Evolutionary conservation across 30 jellyfish, hydroid and myxozoan species (phyloP).

Genomic region (Euphysa ruthae): DNA sequence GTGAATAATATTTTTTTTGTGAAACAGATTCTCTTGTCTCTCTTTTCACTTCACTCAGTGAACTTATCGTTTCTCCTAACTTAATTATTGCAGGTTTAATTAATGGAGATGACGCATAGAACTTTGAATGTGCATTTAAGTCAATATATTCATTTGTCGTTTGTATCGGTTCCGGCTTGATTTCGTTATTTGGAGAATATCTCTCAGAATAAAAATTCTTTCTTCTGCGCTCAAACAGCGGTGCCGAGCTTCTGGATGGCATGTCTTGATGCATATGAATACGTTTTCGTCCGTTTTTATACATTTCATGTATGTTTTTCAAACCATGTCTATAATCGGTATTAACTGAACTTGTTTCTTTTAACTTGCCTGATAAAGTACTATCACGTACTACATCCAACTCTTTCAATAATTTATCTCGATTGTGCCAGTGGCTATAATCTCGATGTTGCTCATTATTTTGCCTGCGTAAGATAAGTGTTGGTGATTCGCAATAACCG

Average conservation of each 20-base stretch:
- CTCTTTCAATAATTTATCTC: background rate
- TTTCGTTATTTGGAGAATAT: background rate
- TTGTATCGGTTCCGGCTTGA: background rate
- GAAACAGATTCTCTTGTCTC: background rate
- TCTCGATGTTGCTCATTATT: background rate
- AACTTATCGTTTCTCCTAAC: background rate
- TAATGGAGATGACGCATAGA: constrained; percentile 4
- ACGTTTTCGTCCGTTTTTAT: background rate
- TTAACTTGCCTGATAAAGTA: background rate
- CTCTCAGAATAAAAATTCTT: too few species aligned
- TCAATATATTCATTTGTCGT: background rate
- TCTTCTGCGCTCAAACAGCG: background rate
- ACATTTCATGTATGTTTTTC: background rate
- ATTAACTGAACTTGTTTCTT: background rate
- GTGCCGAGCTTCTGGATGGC: background rate
- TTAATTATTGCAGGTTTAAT: constrained; percentile 6
- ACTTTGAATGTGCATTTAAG: constrained; percentile 7
- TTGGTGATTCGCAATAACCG: background rate
- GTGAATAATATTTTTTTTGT: background rate
- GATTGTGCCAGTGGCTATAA: background rate
- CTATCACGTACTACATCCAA: background rate
- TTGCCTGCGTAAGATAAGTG: background rate
- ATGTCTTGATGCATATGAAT: background rate
- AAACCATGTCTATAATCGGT: too few species aligned
- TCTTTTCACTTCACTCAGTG: background rate